phyloP scores from a whole-genome alignment of 53 echinoderm and acorn worm genomes.

The Echinometra lucunter region DNA sequence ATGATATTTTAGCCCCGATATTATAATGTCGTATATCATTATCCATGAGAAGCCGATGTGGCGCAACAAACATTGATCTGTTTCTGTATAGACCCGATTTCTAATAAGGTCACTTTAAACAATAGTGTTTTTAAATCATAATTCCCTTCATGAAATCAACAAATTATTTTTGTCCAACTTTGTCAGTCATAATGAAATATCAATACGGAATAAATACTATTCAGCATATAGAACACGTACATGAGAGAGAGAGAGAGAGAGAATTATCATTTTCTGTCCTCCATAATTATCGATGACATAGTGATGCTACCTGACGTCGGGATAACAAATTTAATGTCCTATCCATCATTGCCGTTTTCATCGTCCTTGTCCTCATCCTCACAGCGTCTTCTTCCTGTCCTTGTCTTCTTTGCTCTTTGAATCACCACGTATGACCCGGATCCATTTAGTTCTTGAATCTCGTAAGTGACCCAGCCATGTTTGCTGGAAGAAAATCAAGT shows the following conservation, averaged over 20 bases:
- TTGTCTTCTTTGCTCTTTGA: slow-evolving; percentile 15
- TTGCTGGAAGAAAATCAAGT: slow-evolving; percentile 36
- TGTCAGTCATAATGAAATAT: background rate
- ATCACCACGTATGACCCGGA: slow-evolving; percentile 36
- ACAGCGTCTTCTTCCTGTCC: slow-evolving; percentile 52
- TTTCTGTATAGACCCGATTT: background rate
- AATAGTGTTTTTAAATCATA: background rate
- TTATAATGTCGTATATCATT: background rate
- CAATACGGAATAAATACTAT: background rate
- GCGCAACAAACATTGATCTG: background rate
- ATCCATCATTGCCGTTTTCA: no score
- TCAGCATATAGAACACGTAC: background rate
- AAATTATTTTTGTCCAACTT: background rate
- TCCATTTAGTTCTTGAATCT: slow-evolving; percentile 50
- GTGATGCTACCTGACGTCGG: background rate
- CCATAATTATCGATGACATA: background rate
- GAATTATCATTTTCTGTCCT: no score
- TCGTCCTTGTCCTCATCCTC: background rate
- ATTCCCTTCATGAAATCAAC: no score
- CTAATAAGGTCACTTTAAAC: background rate
- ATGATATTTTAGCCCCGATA: background rate
- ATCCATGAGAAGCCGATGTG: background rate
- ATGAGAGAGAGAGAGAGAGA: no score
- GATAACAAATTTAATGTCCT: no score
- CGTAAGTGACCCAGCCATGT: slow-evolving; percentile 48